These are phyloP conservation scores for Oplegnathus fasciatus DNA, from an alignment of 2,113 vertebrate species.

Conservation along the genomic window DNA sequence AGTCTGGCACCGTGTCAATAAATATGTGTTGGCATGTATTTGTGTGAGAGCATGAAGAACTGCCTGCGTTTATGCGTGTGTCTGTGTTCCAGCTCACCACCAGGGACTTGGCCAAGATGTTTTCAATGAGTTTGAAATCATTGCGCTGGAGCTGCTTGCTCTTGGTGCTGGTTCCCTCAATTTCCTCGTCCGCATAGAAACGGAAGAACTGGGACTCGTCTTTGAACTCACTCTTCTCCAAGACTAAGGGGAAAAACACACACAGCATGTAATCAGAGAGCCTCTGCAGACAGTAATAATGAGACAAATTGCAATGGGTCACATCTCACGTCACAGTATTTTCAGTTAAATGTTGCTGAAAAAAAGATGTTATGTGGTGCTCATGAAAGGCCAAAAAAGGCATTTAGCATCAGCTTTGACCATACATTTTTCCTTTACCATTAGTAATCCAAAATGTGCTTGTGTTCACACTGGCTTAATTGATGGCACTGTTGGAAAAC, in stretches of 20 bases:
- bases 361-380: neutral
- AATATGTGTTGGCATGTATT: neutral
- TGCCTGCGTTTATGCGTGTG: neutral
- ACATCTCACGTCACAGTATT: neutral
- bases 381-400: neutral
- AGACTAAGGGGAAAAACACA: constrained; percentile 82
- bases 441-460: neutral
- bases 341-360: neutral
- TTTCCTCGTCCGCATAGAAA: constrained; percentile 98
- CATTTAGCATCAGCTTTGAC: neutral
- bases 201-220: constrained; percentile 98
- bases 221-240: constrained; percentile 99
- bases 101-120: constrained; percentile 93
- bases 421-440: neutral
- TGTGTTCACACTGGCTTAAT: neutral
- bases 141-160: constrained; percentile 92
- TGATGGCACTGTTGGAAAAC: constrained; percentile 1
- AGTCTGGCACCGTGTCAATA: neutral
- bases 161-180: constrained; percentile 93
- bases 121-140: constrained; percentile 97
- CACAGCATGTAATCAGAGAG: constrained; percentile 18
- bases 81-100: constrained; percentile 86
- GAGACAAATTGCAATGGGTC: neutral
- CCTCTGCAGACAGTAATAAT: neutral
- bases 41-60: neutral